Percentiles rank a stretch among this genome's conserved stretches.
Conservation (phyloP, 2,113 vertebrate species). For the Loxodonta africana region DNA sequence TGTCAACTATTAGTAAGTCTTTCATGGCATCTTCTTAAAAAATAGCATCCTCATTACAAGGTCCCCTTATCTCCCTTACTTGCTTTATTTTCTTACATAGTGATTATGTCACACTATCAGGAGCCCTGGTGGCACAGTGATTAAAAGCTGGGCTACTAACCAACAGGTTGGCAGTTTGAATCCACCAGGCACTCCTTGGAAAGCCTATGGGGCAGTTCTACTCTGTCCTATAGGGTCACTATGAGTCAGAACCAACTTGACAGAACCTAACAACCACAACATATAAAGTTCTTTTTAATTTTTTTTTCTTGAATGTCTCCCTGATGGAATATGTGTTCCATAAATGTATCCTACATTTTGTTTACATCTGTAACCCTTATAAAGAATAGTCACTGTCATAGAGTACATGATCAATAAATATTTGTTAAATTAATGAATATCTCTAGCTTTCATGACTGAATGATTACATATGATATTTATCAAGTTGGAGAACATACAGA, state of each 20-base stretch:
- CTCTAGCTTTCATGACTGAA: not conserved
- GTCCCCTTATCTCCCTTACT: rapidly evolving
- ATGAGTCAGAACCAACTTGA: no score
- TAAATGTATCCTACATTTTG: not conserved
- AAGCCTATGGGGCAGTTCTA: no score
- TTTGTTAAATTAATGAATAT: not conserved
- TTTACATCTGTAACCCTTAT: not conserved
- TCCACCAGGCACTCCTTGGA: no score
- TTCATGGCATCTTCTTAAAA: not conserved
- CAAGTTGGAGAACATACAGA: not conserved
- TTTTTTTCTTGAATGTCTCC: not conserved
- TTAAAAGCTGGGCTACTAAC: no score
- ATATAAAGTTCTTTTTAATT: no score
- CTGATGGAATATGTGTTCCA: not conserved
- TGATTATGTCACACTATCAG: no score
- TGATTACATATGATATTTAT: not conserved
- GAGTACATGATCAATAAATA: not conserved
- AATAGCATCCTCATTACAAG: not conserved
- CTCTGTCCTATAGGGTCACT: no score
- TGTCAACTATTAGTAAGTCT: not conserved
- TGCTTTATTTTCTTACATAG: not conserved
- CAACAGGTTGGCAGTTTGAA: no score
- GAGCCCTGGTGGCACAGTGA: no score
- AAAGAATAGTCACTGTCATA: not conserved
- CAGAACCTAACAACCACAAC: no score